Percentiles rank a stretch among this genome's conserved stretches.
Conservation (phyloP, 30 jellyfish, hydroid and myxozoan genomes). For the Nemopilema nomurai region DNA sequence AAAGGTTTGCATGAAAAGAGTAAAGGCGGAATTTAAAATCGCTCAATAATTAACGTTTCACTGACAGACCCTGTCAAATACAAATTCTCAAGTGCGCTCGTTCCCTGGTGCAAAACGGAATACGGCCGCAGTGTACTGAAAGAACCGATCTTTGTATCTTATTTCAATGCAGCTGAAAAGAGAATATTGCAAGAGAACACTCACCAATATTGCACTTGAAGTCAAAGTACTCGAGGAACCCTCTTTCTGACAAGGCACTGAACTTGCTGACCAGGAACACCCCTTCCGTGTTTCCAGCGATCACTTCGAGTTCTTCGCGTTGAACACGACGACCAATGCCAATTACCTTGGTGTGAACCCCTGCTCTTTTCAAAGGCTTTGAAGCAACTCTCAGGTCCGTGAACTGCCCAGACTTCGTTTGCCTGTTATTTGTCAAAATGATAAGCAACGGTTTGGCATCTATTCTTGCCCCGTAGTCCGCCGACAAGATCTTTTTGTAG, state of each 20-base stretch:
- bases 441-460: slow-evolving; percentile 37
- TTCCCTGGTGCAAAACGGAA: too few relatives aligned
- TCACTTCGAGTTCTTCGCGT: slow-evolving; percentile 55
- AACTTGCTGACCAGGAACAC: slow-evolving; percentile 40
- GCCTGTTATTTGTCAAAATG: slow-evolving; percentile 38
- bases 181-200: not conserved
- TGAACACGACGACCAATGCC: slow-evolving; percentile 60
- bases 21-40: too few relatives aligned
- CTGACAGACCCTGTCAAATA: too few relatives aligned
- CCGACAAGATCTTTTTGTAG: slow-evolving; percentile 42
- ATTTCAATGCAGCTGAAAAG: not conserved
- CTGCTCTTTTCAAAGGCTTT: slow-evolving; percentile 36
- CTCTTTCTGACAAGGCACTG: not conserved
- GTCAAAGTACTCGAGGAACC: slow-evolving; percentile 32
- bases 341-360: slow-evolving; percentile 40
- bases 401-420: slow-evolving; percentile 1
- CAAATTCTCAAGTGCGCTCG: too few relatives aligned
- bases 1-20: too few relatives aligned
- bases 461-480: slow-evolving; percentile 55
- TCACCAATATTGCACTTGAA: slow-evolving; percentile 31
- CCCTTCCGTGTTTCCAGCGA: slow-evolving; percentile 49
- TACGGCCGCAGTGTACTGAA: too few relatives aligned
- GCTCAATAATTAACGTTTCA: too few relatives aligned
- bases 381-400: slow-evolving; percentile 59
- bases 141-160: too few relatives aligned